Base-by-base conservation (phyloP, 2,888 invertebrate species). In the Polietes domitor region DNA sequence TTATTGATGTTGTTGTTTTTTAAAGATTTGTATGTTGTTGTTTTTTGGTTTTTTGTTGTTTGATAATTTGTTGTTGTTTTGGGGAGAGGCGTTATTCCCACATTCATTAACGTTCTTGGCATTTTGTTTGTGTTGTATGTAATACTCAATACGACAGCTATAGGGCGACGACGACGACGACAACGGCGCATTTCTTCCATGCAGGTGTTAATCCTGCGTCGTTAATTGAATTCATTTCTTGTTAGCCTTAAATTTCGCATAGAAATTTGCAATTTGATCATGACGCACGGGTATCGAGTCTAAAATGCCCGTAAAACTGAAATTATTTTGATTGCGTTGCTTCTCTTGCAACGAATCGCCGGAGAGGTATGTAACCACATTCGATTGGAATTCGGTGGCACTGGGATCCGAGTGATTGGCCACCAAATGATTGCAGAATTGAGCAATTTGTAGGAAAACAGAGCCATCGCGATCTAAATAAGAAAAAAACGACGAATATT, bases 211-310 rank as follows among this genome's bases (percentile, higher is more conserved):
- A 78, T 85, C 83, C 82, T 85, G 86, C 86, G 83, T 86, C 85
- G 80, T 84, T 81, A 77, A 28, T 68, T 85, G 78, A 80, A 86
- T 89, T 91, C 91, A 91, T 89, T 91, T 91, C 89, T 92, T 92
- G 89, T 92, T 92, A 82, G 96, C 95, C 91, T 97, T 97, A 96
- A 97, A 98, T 92, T 96, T 97, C 65, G 94, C 93, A 93, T 96
- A 96, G 93, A 98, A 98, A 87, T 95, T 95, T 87, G 95, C 95
- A 87, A 98, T 96, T 89, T 96, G 95, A 92, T 97, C 96, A 77
- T 97, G 93, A 87, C 96, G 95, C 71, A 98, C 95, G 21, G 97
- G 97, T 83, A 96, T 96, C 63, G 96, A 94, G 88, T 96, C 94
- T 28, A 97, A 95, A 86, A 97, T 94, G 80, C 96, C 96, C 7